Evolutionary conservation across 2,113 vertebrate species (phyloP).

Genomic region (Tachycineta bicolor): DNA sequence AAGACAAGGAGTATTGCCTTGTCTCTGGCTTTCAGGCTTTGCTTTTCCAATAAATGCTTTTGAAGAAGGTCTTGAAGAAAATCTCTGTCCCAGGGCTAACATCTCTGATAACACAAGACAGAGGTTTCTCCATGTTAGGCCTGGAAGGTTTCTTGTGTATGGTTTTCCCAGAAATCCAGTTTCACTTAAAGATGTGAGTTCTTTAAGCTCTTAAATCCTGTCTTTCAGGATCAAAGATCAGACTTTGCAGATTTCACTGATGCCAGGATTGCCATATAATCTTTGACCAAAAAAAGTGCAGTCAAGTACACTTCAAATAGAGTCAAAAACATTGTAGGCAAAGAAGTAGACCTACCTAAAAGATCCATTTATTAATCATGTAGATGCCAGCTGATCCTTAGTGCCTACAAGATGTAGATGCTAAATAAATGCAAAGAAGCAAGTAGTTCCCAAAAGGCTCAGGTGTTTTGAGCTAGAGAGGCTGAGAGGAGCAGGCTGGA

Average conservation of each 20-base stretch:
- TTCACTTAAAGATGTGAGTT: background rate
- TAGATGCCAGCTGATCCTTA: background rate
- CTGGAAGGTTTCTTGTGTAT: background rate
- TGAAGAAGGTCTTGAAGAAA: background rate
- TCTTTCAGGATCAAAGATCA: background rate
- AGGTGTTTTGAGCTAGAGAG: background rate
- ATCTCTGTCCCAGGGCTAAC: fast-evolving
- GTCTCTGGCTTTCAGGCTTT: background rate
- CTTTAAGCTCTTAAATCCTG: background rate
- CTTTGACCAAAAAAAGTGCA: background rate
- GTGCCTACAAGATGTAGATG: background rate
- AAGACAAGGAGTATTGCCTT: background rate
- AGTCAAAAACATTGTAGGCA: background rate
- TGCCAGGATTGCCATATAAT: background rate
- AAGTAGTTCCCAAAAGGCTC: background rate
- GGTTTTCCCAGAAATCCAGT: background rate
- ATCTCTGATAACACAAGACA: background rate
- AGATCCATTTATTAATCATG: background rate
- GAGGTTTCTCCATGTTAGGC: background rate
- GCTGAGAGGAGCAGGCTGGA: background rate
- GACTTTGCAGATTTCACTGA: background rate
- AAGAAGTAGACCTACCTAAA: background rate
- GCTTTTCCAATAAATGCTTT: background rate
- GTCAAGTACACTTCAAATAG: background rate
- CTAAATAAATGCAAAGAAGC: background rate